Evolutionary conservation across 1,140 invertebrate species (phyloP).

Genomic region (Aphaenogaster ashmeadi): DNA sequence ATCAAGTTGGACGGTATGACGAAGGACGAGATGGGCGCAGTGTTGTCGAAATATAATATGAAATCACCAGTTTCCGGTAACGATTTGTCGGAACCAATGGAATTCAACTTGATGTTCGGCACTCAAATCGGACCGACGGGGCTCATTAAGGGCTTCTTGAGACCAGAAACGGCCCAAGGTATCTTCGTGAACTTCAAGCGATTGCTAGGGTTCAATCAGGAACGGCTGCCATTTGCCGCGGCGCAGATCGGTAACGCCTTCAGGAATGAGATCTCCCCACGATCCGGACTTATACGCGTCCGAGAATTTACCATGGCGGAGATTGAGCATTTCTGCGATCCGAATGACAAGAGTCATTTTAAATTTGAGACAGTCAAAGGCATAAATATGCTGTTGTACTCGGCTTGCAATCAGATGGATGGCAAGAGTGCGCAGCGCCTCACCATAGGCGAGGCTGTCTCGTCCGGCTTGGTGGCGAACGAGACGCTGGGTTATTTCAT

Average conservation of each 20-base stretch:
- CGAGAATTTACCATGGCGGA: conserved; percentile 99
- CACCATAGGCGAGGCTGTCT: conserved; percentile 93
- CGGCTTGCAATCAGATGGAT: conserved; percentile 98
- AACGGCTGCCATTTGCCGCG: conserved; percentile 98
- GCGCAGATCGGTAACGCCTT: conserved; percentile 99
- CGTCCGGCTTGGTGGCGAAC: conserved; percentile 95
- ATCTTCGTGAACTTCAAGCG: conserved; percentile 99
- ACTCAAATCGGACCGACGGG: conserved; percentile 99
- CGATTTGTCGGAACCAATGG: conserved; percentile 97
- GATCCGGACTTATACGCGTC: conserved; percentile 98
- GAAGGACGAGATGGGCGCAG: conserved; percentile 95
- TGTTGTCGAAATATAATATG: conserved; percentile 96
- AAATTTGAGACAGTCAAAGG: conserved; percentile 95
- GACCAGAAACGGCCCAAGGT: conserved; percentile 99
- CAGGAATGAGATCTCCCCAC: conserved; percentile 99
- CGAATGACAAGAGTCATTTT: conserved; percentile 94
- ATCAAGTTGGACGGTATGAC: conserved; percentile 95
- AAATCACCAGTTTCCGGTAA: conserved; percentile 98
- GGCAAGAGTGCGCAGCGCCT: conserved; percentile 92
- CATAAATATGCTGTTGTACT: conserved; percentile 94
- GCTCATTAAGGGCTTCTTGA: conserved; percentile 96
- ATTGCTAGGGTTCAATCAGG: conserved; percentile 98
- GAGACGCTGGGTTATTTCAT: conserved; percentile 99
- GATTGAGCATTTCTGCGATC: conserved; percentile 99
- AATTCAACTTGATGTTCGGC: conserved; percentile 99